phyloP scores from a whole-genome alignment of 2,113 vertebrate species.

The Corydoras sp. region DNA sequence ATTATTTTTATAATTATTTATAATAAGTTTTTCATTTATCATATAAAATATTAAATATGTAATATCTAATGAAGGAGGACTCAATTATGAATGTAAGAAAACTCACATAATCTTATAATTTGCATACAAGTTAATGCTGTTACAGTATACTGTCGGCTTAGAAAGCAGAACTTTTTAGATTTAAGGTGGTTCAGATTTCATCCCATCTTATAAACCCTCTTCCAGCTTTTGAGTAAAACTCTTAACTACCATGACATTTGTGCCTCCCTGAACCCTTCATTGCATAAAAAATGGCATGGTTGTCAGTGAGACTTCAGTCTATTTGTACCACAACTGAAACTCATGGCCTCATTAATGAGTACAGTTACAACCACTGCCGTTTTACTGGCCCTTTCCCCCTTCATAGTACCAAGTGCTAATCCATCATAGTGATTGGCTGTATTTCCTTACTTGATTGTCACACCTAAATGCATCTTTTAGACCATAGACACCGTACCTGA shows the following conservation, averaged over 20 bases:
- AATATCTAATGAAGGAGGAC: too few species aligned
- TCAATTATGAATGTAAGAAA: too few species aligned
- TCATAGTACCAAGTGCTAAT: conserved; percentile 34
- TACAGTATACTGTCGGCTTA: too few species aligned
- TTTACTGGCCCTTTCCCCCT: conserved; percentile 28
- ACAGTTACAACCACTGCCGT: conserved; percentile 35
- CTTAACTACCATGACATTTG: conserved; percentile 8
- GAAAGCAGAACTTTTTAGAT: too few species aligned
- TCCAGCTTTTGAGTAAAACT: not conserved
- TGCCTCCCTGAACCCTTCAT: conserved; percentile 25
- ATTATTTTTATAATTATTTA: too few species aligned
- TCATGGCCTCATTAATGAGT: conserved; percentile 17
- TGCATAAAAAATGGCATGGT: conserved; percentile 19
- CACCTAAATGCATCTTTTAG: conserved; percentile 43
- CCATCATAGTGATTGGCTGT: conserved; percentile 33
- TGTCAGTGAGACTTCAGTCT: conserved; percentile 26
- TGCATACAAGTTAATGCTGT: not conserved
- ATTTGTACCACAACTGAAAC: conserved; percentile 25
- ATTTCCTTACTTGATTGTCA: conserved; percentile 35
- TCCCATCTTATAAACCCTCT: not conserved
- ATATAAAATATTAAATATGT: too few species aligned
- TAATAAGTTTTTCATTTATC: too few species aligned
- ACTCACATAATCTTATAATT: not conserved
- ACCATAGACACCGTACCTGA: conserved; percentile 37
- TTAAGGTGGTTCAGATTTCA: not conserved